Base-by-base conservation (phyloP, 2,888 invertebrate genomes). In the Leucoma salicis region DNA sequence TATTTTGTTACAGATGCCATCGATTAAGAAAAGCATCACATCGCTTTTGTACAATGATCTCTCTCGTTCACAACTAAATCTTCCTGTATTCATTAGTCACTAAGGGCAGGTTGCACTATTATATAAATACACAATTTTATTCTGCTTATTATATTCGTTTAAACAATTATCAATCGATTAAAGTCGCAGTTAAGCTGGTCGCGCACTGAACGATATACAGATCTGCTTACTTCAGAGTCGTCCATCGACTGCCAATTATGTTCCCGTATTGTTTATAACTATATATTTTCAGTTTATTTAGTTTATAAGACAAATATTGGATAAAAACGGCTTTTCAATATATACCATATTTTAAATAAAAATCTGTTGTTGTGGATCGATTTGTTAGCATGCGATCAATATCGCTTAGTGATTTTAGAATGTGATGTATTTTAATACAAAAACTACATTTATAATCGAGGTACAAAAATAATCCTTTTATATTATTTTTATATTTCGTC, bases 371-470 rank as follows among this genome's bases (percentile, higher is more conserved):
- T 43, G 36, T 37, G 36, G 36, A 16, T 33, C 6, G 31, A 36
- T 16, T 21, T 21, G 40, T 39, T 32, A 33, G 29, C 15, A 18
- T 34, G 53, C 50, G 45, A 31, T 42, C 36, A 37, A 43, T 42
- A 38, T 45, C n/a, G 42, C 12, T 12, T 48, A 48, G 57, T 63
- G 57, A 65, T 67, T 56, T 43, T 53, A 56, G 57, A 66, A 61
- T 69, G 69, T 69, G 67, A 69, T 70, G 63, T 69, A 71, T 69
- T 70, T 71, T 70, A 69, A 60, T 70, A 69, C 51, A 48, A 28
- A 29, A 67, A 64, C 57, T 62, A 56, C 49, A 39, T 27, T n/a
- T 27, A n/a, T 39, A 46, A 46, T 53, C 31, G 43, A 53, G 38
- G 52, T 55, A 53, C 41, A 60, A 54, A n/a, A 38, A 11, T 32